These are phyloP conservation scores for Pipistrellus pygmaeus DNA, from an alignment of 2,797 vertebrate species.

Conservation along the genomic window DNA sequence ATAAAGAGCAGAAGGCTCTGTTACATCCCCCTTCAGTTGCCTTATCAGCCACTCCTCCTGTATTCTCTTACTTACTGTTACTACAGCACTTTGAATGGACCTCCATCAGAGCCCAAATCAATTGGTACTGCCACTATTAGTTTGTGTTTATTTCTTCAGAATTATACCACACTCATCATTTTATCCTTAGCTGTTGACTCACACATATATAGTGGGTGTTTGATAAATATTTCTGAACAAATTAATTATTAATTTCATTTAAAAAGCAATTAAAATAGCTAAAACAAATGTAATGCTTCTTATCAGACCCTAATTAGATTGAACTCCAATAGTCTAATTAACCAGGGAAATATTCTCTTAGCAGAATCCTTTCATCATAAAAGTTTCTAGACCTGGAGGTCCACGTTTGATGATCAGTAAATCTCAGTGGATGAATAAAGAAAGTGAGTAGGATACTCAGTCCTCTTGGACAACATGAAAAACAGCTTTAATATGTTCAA, in stretches of 20 bases:
- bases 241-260: slow-evolving; percentile 42
- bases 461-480: neutral
- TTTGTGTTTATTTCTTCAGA: neutral
- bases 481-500: too few species aligned
- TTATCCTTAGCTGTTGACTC: neutral
- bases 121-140: neutral
- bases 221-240: slow-evolving; percentile 48
- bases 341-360: neutral
- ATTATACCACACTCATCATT: neutral
- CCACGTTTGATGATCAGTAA: neutral
- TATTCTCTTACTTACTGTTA: neutral
- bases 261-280: slow-evolving; percentile 1
- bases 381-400: slow-evolving; percentile 30
- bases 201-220: neutral
- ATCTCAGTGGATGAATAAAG: neutral
- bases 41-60: neutral
- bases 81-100: neutral
- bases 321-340: neutral
- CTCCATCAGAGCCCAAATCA: neutral
- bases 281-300: slow-evolving; percentile 36
- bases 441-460: neutral
- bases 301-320: slow-evolving; percentile 21
- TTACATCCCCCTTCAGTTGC: neutral
- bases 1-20: neutral
- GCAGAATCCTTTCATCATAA: slow-evolving; percentile 26